phyloP scores from a whole-genome alignment of 2,888 invertebrate species.

The Limnephilus marmoratus region DNA sequence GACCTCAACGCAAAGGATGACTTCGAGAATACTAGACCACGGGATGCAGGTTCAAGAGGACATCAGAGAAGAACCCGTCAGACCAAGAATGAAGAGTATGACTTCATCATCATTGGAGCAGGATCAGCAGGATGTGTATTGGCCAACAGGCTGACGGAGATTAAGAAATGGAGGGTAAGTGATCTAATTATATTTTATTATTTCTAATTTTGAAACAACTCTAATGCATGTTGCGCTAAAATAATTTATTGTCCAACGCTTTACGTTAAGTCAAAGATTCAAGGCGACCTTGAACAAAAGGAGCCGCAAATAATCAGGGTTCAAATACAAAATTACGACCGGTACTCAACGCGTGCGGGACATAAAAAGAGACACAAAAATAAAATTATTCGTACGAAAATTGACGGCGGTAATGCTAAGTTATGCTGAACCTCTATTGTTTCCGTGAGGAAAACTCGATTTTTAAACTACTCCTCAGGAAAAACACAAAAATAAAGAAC shows the following conservation, averaged over 20 bases:
- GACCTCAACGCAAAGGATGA: slow-evolving; percentile 49
- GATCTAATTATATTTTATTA: not conserved
- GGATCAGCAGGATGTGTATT: slow-evolving; percentile 84
- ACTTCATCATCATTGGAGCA: slow-evolving; percentile 82
- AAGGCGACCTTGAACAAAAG: not conserved
- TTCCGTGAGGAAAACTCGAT: not conserved
- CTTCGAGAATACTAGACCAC: not conserved
- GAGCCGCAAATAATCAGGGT: not conserved
- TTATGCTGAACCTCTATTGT: not conserved
- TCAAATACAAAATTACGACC: not conserved
- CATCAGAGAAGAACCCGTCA: slow-evolving; percentile 22
- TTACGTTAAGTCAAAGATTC: not conserved
- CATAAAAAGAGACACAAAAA: not conserved
- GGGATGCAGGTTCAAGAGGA: not conserved
- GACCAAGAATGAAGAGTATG: slow-evolving; percentile 72
- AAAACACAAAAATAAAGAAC: slow-evolving; percentile 45
- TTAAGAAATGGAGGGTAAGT: slow-evolving; percentile 79
- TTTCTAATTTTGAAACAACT: too few species aligned
- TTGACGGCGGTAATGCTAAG: not conserved
- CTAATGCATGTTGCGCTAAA: too few species aligned
- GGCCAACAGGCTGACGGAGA: slow-evolving; percentile 81
- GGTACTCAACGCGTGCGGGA: not conserved
- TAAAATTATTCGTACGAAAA: not conserved
- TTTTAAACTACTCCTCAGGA: slow-evolving; percentile 27
- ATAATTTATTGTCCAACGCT: too few species aligned